Evolutionary conservation across 1,140 invertebrate genomes (phyloP), one percentile per base, ranked within the genome.

Genomic region (Pteromalus puparum): DNA sequence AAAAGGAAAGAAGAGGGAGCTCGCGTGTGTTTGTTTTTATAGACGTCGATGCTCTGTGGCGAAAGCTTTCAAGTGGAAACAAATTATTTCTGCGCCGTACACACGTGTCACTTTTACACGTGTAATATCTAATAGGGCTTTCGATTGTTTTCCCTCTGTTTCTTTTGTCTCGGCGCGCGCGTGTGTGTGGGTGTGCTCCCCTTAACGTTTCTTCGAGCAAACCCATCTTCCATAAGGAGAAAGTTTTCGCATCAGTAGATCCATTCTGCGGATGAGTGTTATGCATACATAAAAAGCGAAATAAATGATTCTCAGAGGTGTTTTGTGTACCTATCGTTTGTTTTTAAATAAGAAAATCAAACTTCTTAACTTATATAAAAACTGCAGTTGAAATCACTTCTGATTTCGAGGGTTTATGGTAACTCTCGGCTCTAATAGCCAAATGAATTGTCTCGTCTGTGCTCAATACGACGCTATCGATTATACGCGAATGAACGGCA

Each of bases 41-140:
- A 84, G 83, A 26, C 38, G 13, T 80, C 67, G 24, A 38, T 79
- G 26, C 48, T 74, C 46, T 70, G 67, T 72, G 74, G 10, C 34
- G 53, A 79, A 70, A 65, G 72, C 68, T 77, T 28, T 85, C 72
- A 74, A 84, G 78, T 84, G 76, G 83, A 84, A 84, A 48, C 68
- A 65, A 81, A 85, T 85, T 72, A 85, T 82, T 77, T 30, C 74
- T 61, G 74, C 77, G 72, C 81, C 61, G 77, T 65, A 77, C 26
- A 82, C 84, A 85, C 84, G 79, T 85, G 79, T 81, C 84, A 77
- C 73, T 85, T 85, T 77, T 72, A 82, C 46, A 74, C 53, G 67
- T 67, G 67, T 48, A 70, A 77, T 75, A 82, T 85, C 79, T 85
- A 81, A 85, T 85, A 78, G 79, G 73, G 30, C 79, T 70, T 68